Conservation (phyloP, 2,888 invertebrate genomes). For the Andrena trimmerana region DNA sequence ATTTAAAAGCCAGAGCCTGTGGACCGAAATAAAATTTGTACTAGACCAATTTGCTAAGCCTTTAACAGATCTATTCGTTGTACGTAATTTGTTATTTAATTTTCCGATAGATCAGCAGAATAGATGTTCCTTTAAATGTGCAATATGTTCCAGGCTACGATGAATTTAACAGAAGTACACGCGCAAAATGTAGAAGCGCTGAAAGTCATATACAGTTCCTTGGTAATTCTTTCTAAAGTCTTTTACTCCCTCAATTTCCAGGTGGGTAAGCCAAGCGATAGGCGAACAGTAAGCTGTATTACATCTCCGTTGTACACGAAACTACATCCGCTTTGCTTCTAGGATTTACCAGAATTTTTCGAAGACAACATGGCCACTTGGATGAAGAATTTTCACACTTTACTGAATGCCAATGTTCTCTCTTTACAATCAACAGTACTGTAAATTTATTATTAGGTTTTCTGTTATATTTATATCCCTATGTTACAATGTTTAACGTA, state of each 20-base stretch:
- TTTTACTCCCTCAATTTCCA: slow-evolving; percentile 99
- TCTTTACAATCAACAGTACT: slow-evolving; percentile 88
- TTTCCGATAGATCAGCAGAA: slow-evolving; percentile 7
- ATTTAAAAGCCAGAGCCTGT: slow-evolving; percentile 97
- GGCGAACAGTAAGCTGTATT: not conserved
- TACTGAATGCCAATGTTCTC: slow-evolving; percentile 92
- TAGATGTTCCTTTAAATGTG: slow-evolving; percentile 7
- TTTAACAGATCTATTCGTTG: slow-evolving; percentile 95
- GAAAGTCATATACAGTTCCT: slow-evolving; percentile 94
- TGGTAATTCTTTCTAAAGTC: slow-evolving; percentile 96
- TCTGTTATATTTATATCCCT: slow-evolving; percentile 25
- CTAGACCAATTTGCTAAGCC: slow-evolving; percentile 97
- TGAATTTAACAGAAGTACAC: slow-evolving; percentile 92
- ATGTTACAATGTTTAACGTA: slow-evolving; percentile 50
- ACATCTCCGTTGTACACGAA: not conserved
- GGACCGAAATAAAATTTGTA: slow-evolving; percentile 99
- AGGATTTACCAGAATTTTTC: slow-evolving; percentile 99
- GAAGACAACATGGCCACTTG: slow-evolving; percentile 98
- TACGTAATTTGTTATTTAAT: slow-evolving; percentile 84
- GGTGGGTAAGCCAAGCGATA: slow-evolving; percentile 82
- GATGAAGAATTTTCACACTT: slow-evolving; percentile 96
- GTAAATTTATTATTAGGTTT: slow-evolving; percentile 42
- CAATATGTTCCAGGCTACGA: slow-evolving; percentile 89
- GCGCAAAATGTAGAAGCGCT: slow-evolving; percentile 92
- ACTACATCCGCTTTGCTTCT: slow-evolving; percentile 43